These are phyloP conservation scores for Saguinus imperator DNA, from an alignment of 2,113 vertebrate genomes.

Conservation along the genomic window DNA sequence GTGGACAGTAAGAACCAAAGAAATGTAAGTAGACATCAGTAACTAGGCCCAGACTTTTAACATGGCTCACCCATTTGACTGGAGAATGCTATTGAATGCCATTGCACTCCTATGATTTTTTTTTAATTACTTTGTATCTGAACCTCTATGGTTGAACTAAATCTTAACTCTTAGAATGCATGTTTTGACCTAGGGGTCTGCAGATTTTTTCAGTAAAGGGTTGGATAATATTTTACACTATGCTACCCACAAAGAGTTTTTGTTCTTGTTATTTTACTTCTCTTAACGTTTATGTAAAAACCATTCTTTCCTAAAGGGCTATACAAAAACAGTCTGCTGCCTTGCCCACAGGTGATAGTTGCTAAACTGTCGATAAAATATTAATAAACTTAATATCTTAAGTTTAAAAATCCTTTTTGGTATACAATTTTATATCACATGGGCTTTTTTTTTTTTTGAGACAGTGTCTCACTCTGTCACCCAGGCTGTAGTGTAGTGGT, in stretches of 20 bases:
- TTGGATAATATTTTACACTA: conserved; percentile 7
- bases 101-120: neutral
- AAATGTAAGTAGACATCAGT: neutral
- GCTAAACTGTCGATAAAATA: neutral
- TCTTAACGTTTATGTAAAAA: neutral
- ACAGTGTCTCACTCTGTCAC: neutral
- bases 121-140: neutral
- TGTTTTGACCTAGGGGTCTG: neutral
- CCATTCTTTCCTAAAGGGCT: neutral
- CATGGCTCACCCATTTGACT: neutral
- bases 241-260: neutral
- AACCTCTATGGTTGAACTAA: neutral
- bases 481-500: neutral
- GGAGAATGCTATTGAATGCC: neutral
- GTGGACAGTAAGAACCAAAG: neutral
- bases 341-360: neutral
- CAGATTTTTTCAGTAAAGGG: neutral
- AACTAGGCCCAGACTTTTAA: neutral
- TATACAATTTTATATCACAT: neutral
- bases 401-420: conserved; percentile 2
- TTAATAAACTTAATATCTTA: neutral
- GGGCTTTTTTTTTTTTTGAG: neutral
- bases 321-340: neutral
- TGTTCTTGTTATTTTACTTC: neutral
- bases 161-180: neutral